Percentiles rank a stretch among this genome's conserved stretches.
These are phyloP conservation scores for Odontothrips loti DNA, from an alignment of 2,888 invertebrate species.

Conservation along the genomic window DNA sequence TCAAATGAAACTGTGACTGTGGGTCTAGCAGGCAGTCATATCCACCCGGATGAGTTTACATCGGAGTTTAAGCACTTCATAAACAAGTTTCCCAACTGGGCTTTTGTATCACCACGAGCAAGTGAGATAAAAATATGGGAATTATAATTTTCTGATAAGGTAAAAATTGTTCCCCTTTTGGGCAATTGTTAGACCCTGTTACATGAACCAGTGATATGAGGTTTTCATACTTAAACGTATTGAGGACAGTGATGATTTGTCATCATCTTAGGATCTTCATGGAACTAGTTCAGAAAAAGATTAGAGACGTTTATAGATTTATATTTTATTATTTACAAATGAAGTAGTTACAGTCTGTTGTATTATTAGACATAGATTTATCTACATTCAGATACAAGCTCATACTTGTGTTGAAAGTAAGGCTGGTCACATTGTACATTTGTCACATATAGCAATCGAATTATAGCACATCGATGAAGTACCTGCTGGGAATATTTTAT, in stretches of 20 bases:
- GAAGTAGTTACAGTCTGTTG: background rate
- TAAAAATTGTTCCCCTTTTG: too few species aligned
- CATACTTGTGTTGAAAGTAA: too few species aligned
- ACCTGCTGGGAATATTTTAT: too few species aligned
- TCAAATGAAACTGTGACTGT: background rate
- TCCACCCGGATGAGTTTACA: background rate
- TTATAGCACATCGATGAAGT: too few species aligned
- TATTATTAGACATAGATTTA: background rate
- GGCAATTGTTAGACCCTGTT: too few species aligned
- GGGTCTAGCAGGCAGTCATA: background rate
- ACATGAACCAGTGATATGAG: background rate
- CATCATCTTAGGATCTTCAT: background rate
- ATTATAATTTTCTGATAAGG: background rate
- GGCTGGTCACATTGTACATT: too few species aligned
- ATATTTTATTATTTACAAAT: constrained; percentile 1
- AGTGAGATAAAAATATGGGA: constrained; percentile 11
- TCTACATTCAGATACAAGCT: background rate
- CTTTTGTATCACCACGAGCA: background rate
- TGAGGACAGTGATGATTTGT: background rate
- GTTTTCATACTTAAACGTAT: background rate
- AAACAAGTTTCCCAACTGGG: background rate
- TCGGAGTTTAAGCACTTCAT: background rate
- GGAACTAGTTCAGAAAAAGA: background rate
- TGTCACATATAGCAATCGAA: too few species aligned
- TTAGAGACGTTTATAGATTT: background rate